Percentiles rank a stretch among this genome's conserved stretches.
Conservation (phyloP, 1,140 invertebrate species). For the Rhynchophorus ferrugineus region DNA sequence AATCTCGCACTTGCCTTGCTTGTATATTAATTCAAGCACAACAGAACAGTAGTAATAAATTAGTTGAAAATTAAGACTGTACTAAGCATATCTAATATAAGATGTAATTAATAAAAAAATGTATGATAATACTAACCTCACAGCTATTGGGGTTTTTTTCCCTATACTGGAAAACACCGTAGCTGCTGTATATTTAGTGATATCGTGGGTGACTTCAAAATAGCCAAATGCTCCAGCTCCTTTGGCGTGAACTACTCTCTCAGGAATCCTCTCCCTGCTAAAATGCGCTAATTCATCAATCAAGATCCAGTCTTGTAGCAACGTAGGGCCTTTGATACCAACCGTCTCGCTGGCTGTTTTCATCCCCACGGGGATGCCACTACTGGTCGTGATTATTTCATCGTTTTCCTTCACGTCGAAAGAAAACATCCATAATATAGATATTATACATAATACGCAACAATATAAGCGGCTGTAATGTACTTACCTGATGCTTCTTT, state of each 20-base stretch:
- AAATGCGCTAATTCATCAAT: slow-evolving; percentile 94
- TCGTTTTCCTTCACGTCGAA: slow-evolving; percentile 18
- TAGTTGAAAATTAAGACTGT: too few species aligned
- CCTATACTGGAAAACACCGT: slow-evolving; percentile 72
- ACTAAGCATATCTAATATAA: too few species aligned
- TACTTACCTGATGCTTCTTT: slow-evolving; percentile 23
- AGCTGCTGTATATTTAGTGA: slow-evolving; percentile 71
- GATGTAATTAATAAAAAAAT: too few species aligned
- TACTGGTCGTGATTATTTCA: slow-evolving; percentile 48
- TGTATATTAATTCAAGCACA: too few species aligned
- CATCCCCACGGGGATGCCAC: slow-evolving; percentile 64
- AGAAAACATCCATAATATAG: too few species aligned
- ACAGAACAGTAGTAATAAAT: too few species aligned
- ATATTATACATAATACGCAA: too few species aligned
- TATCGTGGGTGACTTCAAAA: slow-evolving; percentile 85
- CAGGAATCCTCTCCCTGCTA: slow-evolving; percentile 90
- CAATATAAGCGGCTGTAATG: too few species aligned
- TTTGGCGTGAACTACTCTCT: slow-evolving; percentile 96
- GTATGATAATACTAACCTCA: slow-evolving; percentile 59
- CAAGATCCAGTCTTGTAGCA: slow-evolving; percentile 84
- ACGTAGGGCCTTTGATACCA: slow-evolving; percentile 77
- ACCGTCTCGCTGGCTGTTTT: slow-evolving; percentile 66
- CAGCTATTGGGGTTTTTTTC: slow-evolving; percentile 70
- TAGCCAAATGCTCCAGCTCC: slow-evolving; percentile 95
- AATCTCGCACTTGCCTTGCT: too few species aligned